Conservation (phyloP, 2,888 invertebrate genomes). For the Neria commutata region DNA sequence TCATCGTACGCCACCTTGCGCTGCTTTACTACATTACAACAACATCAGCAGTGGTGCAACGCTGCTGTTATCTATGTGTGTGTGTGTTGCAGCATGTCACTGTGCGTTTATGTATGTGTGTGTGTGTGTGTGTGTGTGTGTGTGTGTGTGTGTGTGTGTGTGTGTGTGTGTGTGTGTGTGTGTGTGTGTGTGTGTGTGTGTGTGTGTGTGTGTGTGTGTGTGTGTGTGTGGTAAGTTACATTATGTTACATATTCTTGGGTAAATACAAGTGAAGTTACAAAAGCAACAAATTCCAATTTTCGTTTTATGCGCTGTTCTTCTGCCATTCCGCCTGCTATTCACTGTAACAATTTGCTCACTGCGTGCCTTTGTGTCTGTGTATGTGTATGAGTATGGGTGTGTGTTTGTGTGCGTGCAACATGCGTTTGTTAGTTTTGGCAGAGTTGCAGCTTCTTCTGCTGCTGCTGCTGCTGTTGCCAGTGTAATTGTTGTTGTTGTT, state of each 20-base stretch:
- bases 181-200: constrained; percentile 3
- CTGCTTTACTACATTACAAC: too few relatives aligned
- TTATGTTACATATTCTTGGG: constrained; percentile 29
- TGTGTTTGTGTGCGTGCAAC: not conserved
- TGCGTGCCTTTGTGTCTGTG: not conserved
- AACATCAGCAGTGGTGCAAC: not conserved
- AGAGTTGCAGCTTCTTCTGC: not conserved
- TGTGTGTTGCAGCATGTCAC: not conserved
- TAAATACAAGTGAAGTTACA: constrained; percentile 24
- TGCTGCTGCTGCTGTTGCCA: not conserved
- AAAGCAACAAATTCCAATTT: constrained; percentile 41
- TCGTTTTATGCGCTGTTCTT: constrained; percentile 1
- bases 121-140: constrained; percentile 1
- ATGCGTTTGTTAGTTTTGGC: constrained; percentile 5
- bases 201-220: constrained; percentile 10
- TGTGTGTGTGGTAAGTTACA: constrained; percentile 27
- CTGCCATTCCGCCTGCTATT: not conserved
- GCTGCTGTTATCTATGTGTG: not conserved
- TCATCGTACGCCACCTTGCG: too few relatives aligned
- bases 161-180: constrained; percentile 52
- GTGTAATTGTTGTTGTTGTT: too few relatives aligned
- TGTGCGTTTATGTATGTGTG: not conserved
- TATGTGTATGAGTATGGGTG: not conserved
- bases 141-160: constrained; percentile 33
- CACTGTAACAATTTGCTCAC: not conserved